Evolutionary conservation across 2,113 vertebrate species (phyloP).

Genomic region (Paratilapia polleni): DNA sequence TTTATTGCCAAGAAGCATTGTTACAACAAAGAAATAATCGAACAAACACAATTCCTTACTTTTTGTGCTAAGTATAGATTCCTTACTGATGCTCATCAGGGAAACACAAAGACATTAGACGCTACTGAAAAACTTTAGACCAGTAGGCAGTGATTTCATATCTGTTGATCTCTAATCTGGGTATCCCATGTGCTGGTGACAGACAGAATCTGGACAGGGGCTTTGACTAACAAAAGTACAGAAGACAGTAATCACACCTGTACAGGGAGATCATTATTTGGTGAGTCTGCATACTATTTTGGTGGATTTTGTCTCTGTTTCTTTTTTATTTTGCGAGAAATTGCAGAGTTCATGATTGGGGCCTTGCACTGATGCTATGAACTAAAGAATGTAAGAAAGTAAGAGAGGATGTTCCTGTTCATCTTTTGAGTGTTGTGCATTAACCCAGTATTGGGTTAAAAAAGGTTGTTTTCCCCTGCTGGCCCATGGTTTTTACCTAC

Average conservation of each 20-base stretch:
- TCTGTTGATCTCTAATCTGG: no score
- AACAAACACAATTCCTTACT: no score
- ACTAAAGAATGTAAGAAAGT: background rate
- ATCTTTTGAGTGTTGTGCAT: background rate
- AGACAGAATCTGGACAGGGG: background rate
- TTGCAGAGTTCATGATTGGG: background rate
- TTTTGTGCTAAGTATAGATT: no score
- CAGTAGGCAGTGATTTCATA: no score
- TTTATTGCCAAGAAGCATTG: no score
- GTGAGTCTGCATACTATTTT: slow-evolving; percentile 4
- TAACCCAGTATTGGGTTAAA: background rate
- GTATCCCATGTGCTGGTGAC: slow-evolving; percentile 8
- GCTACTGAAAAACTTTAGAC: no score
- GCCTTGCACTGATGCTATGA: background rate
- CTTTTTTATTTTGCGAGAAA: background rate
- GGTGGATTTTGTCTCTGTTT: slow-evolving; percentile 7
- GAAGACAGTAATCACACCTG: background rate
- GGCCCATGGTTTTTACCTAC: background rate
- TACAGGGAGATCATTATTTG: slow-evolving; percentile 33
- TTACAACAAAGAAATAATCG: no score
- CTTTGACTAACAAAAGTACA: background rate
- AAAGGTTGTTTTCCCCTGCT: background rate
- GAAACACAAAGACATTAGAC: no score
- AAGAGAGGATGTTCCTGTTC: background rate
- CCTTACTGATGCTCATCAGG: no score